Conservation (phyloP, 2,888 invertebrate species). For the Synanthedon vespiformis region DNA sequence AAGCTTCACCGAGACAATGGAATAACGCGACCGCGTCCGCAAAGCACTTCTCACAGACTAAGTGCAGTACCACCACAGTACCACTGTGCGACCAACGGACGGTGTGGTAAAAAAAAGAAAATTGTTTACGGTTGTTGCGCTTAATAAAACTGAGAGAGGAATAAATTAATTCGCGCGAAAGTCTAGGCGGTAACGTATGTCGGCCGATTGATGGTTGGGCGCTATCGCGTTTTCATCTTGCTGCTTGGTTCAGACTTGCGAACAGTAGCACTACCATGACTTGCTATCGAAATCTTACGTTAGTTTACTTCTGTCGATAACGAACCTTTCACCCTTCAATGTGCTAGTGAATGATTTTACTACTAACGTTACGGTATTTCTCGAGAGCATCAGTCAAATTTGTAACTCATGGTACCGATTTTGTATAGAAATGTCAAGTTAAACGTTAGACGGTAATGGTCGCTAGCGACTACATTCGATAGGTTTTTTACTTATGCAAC, state of each 20-base stretch:
- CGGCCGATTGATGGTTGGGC: conserved; percentile 33
- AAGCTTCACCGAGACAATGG: conserved; percentile 12
- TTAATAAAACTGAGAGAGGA: conserved; percentile 50
- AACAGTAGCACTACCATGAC: too few species aligned
- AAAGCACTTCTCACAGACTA: conserved; percentile 48
- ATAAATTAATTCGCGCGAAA: conserved; percentile 63
- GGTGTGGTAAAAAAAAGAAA: conserved; percentile 41
- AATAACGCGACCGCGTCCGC: conserved; percentile 34
- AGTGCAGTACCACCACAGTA: conserved; percentile 13
- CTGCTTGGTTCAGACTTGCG: conserved; percentile 22
- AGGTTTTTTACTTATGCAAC: too few species aligned
- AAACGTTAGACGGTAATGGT: too few species aligned
- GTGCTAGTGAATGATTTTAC: too few species aligned
- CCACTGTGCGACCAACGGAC: conserved; percentile 20
- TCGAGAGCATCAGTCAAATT: too few species aligned
- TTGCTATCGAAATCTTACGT: too few species aligned
- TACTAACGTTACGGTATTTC: too few species aligned
- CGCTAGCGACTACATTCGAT: too few species aligned
- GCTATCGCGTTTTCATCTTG: conserved; percentile 60
- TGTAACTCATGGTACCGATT: too few species aligned
- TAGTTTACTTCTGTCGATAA: too few species aligned
- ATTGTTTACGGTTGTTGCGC: conserved; percentile 65
- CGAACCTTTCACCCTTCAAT: too few species aligned
- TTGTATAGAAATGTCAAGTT: too few species aligned
- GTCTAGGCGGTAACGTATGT: conserved; percentile 40